Percentiles rank a stretch among this genome's conserved stretches.
These are phyloP conservation scores for Tipula confusa DNA, from an alignment of 2,888 invertebrate genomes.

Conservation along the genomic window DNA sequence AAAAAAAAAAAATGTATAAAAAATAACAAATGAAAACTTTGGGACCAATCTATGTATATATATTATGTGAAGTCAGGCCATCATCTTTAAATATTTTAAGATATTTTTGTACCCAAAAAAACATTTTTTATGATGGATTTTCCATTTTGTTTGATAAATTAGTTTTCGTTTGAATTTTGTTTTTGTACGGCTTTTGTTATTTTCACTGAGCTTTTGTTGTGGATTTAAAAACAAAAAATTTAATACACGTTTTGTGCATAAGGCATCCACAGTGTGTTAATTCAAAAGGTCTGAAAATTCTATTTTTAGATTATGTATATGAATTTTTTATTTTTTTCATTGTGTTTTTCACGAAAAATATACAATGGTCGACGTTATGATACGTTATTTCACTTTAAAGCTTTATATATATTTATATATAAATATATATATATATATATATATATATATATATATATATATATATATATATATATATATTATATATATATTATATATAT, in stretches of 20 bases:
- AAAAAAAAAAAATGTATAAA: not conserved
- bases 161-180: not conserved
- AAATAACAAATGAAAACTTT: not conserved
- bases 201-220: not conserved
- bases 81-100: not conserved
- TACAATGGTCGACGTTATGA: too few relatives aligned
- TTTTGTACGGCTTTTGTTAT: not conserved
- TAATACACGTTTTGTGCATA: not conserved
- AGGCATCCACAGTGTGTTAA: not conserved
- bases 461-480: too few relatives aligned
- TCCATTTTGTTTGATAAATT: not conserved
- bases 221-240: not conserved
- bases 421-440: too few relatives aligned
- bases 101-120: not conserved
- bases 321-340: too few relatives aligned
- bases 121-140: not conserved
- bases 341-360: too few relatives aligned
- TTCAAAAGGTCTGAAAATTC: not conserved
- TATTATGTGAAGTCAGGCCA: not conserved
- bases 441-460: too few relatives aligned
- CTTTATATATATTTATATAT: too few relatives aligned
- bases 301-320: too few relatives aligned
- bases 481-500: too few relatives aligned
- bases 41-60: too few relatives aligned
- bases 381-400: too few relatives aligned